Evolutionary conservation across 2,888 invertebrate genomes (phyloP).

Genomic region (Lacanobia wlatinum): DNA sequence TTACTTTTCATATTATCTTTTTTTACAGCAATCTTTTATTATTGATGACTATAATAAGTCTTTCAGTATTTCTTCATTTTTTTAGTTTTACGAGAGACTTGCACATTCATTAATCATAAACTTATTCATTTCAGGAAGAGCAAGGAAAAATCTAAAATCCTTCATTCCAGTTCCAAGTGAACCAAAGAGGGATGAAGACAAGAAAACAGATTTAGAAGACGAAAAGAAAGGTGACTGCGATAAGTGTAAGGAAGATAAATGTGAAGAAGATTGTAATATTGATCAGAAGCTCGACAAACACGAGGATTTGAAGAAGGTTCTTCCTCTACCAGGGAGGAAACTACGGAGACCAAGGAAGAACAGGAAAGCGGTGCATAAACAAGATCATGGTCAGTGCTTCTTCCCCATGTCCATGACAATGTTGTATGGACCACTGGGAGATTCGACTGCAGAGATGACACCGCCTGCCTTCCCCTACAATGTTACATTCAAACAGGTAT

Average conservation of each 20-base stretch:
- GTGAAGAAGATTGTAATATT: constrained; percentile 77
- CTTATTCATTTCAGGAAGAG: constrained; percentile 79
- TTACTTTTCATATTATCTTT: constrained; percentile 4
- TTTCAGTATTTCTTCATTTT: background rate
- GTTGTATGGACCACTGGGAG: constrained; percentile 95
- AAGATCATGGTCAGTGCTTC: constrained; percentile 85
- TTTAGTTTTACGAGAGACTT: background rate
- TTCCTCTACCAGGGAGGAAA: constrained; percentile 75
- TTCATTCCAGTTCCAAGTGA: constrained; percentile 86
- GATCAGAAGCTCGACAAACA: constrained; percentile 79
- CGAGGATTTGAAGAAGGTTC: constrained; percentile 80
- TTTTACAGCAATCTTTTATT: constrained; percentile 3
- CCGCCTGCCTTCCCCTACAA: constrained; percentile 95
- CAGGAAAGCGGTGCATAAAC: constrained; percentile 82
- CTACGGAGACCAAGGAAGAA: constrained; percentile 83
- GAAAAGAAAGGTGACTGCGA: constrained; percentile 81
- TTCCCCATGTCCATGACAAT: constrained; percentile 98
- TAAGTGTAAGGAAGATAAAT: constrained; percentile 81
- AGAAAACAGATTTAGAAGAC: constrained; percentile 78
- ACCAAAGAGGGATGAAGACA: constrained; percentile 79
- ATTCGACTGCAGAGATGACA: constrained; percentile 85
- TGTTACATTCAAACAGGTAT: constrained; percentile 96
- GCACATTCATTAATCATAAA: background rate
- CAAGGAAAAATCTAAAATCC: constrained; percentile 84
- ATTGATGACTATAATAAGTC: background rate